Evolutionary conservation across 2,888 invertebrate genomes (phyloP), one percentile per base, ranked within the genome.

Genomic region (Parnassius glacialis): DNA sequence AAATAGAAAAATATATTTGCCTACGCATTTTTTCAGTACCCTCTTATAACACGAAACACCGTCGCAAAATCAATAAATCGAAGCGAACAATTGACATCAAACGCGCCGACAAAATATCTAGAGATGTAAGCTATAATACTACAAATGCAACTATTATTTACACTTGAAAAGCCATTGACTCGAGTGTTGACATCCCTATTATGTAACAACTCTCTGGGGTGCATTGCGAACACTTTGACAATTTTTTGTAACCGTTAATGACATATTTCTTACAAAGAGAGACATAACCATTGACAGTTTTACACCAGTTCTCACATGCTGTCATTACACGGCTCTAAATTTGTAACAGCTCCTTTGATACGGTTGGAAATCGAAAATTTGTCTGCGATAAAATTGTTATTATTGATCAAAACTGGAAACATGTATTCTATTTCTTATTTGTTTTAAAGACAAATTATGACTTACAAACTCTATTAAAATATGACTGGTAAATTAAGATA

Each of bases 171-270:
- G 78, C 81, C 74, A 80, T 80, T 79, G 73, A 67, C 72, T 81
- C 72, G 80, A 89, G 90, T 91, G 91, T 90, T 90, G 90, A 90
- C 91, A 88, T 76, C 81, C 77, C 87, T 84, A 89, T 89, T 89
- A 89, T 88, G 82, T 81, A 83, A 84, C 87, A 84, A 77, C 83
- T 85, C 87, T 73, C 84, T 76, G 83, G 90, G 89, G 90, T 81
- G 84, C 80, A 79, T 67, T 69, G 72, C 70, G 70, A 73, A 71
- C 72, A 84, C 83, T 80, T 79, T 83, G 84, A 83, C 80, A 79
- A 67, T 83, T 87, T 89, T 83, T 83, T 85, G 69, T 70, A 48
- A 68, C 69, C 80, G 84, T 87, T 88, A 90, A 87, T 88, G 90
- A 87, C 87, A 87, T 75, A 83, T 85, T 84, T 78, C 83, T 81